These are phyloP conservation scores for Pterophyllum scalare DNA, from an alignment of 2,113 vertebrate species.

Conservation along the genomic window DNA sequence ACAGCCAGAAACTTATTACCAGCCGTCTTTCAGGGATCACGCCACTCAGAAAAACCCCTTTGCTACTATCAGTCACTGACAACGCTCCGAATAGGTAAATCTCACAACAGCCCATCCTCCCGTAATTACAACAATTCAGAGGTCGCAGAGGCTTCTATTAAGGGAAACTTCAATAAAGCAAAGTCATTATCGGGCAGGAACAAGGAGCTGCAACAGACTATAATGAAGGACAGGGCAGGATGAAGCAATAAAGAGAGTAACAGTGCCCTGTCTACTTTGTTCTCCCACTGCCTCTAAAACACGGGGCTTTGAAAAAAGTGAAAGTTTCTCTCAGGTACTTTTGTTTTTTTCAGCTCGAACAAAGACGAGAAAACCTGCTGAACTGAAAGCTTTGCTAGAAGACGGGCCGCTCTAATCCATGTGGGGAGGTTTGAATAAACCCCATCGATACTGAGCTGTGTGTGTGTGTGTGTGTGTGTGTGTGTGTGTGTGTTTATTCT, in stretches of 20 bases:
- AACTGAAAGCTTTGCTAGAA: conserved; percentile 40
- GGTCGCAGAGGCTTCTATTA: conserved; percentile 43
- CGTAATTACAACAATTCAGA: conserved; percentile 51
- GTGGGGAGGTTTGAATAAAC: conserved; percentile 17
- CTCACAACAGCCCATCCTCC: conserved; percentile 30
- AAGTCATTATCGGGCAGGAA: conserved; percentile 57
- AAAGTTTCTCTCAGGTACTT: conserved; percentile 26
- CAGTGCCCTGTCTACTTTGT: conserved; percentile 48
- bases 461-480: no score
- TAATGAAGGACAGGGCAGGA: conserved; percentile 62
- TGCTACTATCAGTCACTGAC: conserved; percentile 8
- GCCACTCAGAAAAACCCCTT: conserved; percentile 23
- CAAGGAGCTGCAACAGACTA: conserved; percentile 31
- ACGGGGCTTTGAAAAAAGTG: conserved; percentile 49
- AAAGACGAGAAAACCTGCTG: conserved; percentile 40
- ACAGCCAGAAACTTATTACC: conserved; percentile 6
- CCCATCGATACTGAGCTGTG: neutral
- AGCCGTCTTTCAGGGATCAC: conserved; percentile 16
- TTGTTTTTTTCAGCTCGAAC: conserved; percentile 16
- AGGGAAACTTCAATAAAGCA: conserved; percentile 56
- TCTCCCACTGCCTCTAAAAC: conserved; percentile 19
- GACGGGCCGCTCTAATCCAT: conserved; percentile 36
- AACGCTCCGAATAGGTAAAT: conserved; percentile 26
- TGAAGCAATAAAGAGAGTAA: conserved; percentile 41
- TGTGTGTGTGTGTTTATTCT: neutral